phyloP scores from a whole-genome alignment of 2,113 vertebrate genomes.

The Psittacara wagleri region DNA sequence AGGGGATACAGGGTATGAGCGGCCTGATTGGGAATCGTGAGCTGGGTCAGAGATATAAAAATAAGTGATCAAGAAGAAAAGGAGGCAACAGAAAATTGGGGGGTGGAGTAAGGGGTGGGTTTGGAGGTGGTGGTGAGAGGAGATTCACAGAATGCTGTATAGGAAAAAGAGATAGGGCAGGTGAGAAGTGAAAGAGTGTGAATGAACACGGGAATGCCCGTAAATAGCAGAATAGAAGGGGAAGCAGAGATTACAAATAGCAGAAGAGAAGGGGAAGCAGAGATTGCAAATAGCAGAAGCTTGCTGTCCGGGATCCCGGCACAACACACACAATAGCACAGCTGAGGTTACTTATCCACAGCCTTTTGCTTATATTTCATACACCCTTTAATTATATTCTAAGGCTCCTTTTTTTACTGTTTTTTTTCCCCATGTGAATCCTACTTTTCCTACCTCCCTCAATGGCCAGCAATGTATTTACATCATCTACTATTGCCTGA shows the following conservation, averaged over 20 bases:
- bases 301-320: neutral
- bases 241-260: neutral
- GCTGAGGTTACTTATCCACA: neutral
- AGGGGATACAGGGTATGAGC: neutral
- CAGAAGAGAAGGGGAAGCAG: neutral
- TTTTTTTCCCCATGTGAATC: neutral
- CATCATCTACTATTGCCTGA: neutral
- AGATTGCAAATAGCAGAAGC: neutral
- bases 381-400: neutral
- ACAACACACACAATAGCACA: neutral
- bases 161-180: neutral
- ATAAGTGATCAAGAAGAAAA: neutral
- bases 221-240: neutral
- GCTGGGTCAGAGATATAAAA: neutral
- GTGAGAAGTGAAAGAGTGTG: neutral
- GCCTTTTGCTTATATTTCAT: neutral
- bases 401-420: neutral
- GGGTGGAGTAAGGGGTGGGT: neutral
- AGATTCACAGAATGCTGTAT: neutral
- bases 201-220: neutral
- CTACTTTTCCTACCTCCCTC: neutral
- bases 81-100: neutral
- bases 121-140: neutral
- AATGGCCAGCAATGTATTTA: neutral
- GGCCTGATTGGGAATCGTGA: neutral